These are phyloP conservation scores for Actinia equina DNA, from an alignment of 64 coral and sea anemone species.

Conservation along the genomic window DNA sequence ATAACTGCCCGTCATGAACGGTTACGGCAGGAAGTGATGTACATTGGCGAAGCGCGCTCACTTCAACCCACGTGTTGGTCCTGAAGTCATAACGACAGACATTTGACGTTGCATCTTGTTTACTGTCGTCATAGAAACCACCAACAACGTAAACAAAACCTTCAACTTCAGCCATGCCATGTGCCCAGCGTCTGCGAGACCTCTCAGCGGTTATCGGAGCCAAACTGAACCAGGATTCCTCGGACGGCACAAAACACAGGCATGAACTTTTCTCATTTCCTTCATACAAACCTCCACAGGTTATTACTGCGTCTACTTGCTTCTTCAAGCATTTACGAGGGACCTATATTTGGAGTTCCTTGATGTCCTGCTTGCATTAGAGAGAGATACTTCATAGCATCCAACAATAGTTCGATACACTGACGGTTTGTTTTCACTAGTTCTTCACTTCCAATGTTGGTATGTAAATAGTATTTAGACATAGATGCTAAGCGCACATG, in stretches of 20 bases:
- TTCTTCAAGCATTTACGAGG: constrained; percentile 12
- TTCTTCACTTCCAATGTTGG: not conserved
- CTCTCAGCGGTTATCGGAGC: not conserved
- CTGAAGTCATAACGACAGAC: not conserved
- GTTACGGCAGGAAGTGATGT: constrained; percentile 3
- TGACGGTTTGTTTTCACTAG: constrained; percentile 3
- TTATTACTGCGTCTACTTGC: not conserved
- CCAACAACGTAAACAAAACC: constrained; percentile 28
- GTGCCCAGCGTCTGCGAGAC: not conserved
- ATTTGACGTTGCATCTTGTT: not conserved
- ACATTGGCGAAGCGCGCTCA: not conserved
- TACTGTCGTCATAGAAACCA: constrained; percentile 18
- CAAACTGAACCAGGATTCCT: constrained; percentile 20
- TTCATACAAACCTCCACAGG: not conserved
- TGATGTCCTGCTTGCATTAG: not conserved
- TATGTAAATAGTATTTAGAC: not conserved
- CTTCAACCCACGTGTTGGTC: not conserved
- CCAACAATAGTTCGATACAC: not conserved
- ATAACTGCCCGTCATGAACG: constrained; percentile 7
- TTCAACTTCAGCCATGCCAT: constrained; percentile 9
- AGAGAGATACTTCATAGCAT: constrained; percentile 5
- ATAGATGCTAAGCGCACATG: constrained; percentile 20
- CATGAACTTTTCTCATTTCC: not conserved
- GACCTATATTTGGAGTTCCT: not conserved
- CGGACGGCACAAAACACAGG: not conserved